Conservation (phyloP, 1,140 invertebrate species). For the Platorchestia sp. region DNA sequence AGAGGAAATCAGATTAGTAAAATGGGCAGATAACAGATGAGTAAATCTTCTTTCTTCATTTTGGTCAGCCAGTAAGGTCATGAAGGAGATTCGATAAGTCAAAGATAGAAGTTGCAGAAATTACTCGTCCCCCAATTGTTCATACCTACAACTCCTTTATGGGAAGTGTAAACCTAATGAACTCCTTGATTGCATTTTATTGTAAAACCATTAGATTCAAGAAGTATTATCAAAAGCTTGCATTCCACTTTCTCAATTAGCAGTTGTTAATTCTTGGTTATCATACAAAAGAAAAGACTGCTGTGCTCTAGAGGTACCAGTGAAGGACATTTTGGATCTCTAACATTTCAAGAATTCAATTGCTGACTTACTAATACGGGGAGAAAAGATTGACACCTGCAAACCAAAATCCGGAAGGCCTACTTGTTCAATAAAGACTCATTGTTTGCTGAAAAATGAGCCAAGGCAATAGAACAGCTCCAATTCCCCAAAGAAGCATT, state of each 20-base stretch:
- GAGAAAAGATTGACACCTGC: neutral
- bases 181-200: slow-evolving; percentile 13
- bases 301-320: too few species aligned
- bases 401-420: neutral
- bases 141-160: slow-evolving; percentile 42
- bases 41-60: slow-evolving; percentile 56
- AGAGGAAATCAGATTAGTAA: slow-evolving; percentile 48
- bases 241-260: too few species aligned
- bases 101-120: slow-evolving; percentile 50
- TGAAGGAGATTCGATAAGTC: slow-evolving; percentile 44
- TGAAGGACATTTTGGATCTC: too few species aligned
- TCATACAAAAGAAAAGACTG: too few species aligned
- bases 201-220: too few species aligned
- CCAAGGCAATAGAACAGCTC: slow-evolving; percentile 7
- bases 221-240: too few species aligned
- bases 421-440: neutral
- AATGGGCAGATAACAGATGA: slow-evolving; percentile 50
- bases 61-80: slow-evolving; percentile 46
- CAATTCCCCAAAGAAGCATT: slow-evolving; percentile 8
- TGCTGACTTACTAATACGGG: neutral
- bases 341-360: slow-evolving; percentile 36
- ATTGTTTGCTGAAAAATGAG: neutral
- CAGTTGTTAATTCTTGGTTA: too few species aligned
- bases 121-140: slow-evolving; percentile 56
- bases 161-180: neutral